Evolutionary conservation across 2,113 vertebrate genomes (phyloP), one percentile per base, ranked within the genome.

Genomic region (Ranitomeya imitator): DNA sequence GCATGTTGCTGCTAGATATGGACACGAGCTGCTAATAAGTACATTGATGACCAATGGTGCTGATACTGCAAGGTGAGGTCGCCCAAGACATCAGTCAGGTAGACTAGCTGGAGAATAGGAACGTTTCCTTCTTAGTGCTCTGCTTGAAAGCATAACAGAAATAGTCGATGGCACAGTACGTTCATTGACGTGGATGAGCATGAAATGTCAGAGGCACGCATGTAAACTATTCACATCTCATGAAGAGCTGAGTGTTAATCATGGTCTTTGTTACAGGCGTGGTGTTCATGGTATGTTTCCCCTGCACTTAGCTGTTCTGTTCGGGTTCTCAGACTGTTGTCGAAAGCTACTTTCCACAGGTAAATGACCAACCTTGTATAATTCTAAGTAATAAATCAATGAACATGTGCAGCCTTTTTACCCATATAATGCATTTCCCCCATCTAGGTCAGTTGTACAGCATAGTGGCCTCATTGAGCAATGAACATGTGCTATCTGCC

Each of bases 311-410:
- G 97, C 98, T 7, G 96, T 96, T 57, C 96, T 99, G 85, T 96
- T 96, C 16, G 96, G 98, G 90, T 99, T 97, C 93, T 97, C 98
- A 92, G 98, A 98, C 95, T 99, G 98, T 94, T 99, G 98, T 92
- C 97, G 96, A 92, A 99, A 98, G 95, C 95, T 99, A 89, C 95
- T 99, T 91, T 98, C 96, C 92, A 97, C 97, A 94, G 97, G 98
- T 98, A 92, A 90, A 92, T 85, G 16, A 73, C 67, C 10, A 45
- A 9, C 16, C 45, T 2, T 63, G 63, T 45, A 21, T 12, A 18
- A 11, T 9, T 57, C 3, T 7, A 11, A 9, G 12, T 11, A 57
- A 57, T 57, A 57, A 57, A 9, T 9, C 9, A 57, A 9, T 54
- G 21, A 79, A 21, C 23, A 3, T 23, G 4, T 63, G 60, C 2